Percentiles rank a stretch among this genome's conserved stretches.
These are phyloP conservation scores for Littorina saxatilis DNA, from an alignment of 1,140 invertebrate genomes.

Conservation along the genomic window DNA sequence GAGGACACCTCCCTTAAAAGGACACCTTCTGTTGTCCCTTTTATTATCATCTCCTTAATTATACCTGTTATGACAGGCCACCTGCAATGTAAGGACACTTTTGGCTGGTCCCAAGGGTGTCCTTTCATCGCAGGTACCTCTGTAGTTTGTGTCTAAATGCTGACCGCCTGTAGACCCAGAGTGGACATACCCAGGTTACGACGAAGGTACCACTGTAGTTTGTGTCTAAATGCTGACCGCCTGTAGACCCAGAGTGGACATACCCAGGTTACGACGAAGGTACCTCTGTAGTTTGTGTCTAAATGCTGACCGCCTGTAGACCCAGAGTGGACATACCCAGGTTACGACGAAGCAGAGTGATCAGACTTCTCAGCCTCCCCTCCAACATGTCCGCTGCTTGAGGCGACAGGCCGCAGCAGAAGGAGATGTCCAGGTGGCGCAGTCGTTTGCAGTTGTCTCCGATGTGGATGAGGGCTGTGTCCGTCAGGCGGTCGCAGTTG, in stretches of 20 bases:
- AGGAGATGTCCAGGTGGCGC: conserved; percentile 79
- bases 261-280: conserved; percentile 14
- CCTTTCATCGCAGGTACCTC: no score
- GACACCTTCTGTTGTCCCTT: no score
- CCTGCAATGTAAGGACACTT: no score
- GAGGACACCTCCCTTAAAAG: no score
- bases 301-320: background rate
- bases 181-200: conserved; percentile 16
- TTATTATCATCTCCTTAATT: no score
- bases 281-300: no score
- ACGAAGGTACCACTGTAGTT: no score
- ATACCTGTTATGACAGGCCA: no score
- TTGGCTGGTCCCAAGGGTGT: no score
- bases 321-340: conserved; percentile 10
- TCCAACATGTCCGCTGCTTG: conserved; percentile 67
- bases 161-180: background rate
- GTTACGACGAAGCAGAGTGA: background rate
- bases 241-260: conserved; percentile 1
- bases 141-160: no score
- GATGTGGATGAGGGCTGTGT: conserved; percentile 80
- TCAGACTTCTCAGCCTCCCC: conserved; percentile 41
- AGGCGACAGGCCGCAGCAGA: conserved; percentile 79
- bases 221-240: background rate
- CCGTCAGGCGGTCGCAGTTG: conserved; percentile 82
- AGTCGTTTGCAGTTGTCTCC: conserved; percentile 79